A percentile compares a stretch with the other conserved stretches of the same genome.
Conservation (phyloP, 2,113 vertebrate genomes). For the Coracopsis vasa region DNA sequence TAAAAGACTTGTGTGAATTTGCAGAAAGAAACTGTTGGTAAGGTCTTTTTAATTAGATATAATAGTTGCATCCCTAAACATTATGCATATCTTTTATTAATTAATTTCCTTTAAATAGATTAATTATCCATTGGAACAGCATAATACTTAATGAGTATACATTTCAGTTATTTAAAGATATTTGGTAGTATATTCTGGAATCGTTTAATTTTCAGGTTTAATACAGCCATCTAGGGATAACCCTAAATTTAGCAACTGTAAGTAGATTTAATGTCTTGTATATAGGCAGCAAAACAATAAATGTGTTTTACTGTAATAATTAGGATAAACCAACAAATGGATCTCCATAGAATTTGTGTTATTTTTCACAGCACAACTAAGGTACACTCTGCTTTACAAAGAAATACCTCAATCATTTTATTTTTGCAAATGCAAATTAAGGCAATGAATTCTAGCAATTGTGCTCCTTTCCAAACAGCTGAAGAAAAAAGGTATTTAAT, state of each 20-base stretch:
- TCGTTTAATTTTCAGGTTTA: neutral
- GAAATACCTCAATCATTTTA: neutral
- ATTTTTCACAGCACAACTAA: neutral
- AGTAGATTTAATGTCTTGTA: neutral
- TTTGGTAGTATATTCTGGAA: neutral
- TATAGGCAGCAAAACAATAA: neutral
- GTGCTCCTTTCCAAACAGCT: neutral
- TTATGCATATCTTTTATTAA: neutral
- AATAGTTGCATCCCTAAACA: neutral
- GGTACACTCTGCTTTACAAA: neutral
- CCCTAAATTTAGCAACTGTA: neutral
- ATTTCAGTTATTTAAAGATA: neutral
- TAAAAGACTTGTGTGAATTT: neutral
- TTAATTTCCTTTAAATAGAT: neutral
- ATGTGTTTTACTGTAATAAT: neutral
- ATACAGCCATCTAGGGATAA: neutral
- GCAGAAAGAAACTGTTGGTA: neutral
- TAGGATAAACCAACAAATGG: neutral
- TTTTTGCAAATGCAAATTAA: neutral
- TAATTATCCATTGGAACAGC: neutral
- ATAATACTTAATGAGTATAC: neutral
- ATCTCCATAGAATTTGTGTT: neutral
- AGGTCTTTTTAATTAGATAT: neutral
- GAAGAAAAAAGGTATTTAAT: neutral
- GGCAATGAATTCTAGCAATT: neutral